Base-by-base conservation (phyloP, 2,113 vertebrate genomes). In the Dinomys branickii region DNA sequence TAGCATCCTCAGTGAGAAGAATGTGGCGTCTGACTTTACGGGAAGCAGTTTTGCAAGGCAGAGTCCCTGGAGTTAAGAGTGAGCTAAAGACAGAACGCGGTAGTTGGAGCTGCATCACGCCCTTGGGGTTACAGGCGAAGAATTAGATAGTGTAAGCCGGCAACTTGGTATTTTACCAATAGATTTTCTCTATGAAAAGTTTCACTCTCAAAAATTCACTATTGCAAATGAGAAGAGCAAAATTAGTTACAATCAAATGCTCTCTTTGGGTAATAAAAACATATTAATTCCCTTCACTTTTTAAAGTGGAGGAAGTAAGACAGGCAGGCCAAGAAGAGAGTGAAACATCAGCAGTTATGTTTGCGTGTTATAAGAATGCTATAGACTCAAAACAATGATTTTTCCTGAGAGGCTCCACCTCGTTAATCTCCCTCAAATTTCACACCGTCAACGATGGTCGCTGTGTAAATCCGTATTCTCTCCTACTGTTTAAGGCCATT, bases 391-490 rank as follows among this genome's bases (percentile, higher is more conserved):
- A 75, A 63, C 22, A 47, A 47, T 73, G 54, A 71, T 71, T 65
- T 93, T 90, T 38, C 78, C 67, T 54, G 1, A 50, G 85, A 98
- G 95, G 58, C 75, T 44, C 47, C 54, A 54, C 91, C 85, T 92
- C 80, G 90, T 85, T 73, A 88, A 77, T 90, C 52, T 83, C 50
- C 69, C 71, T 92, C 75, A 94, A 65, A 82, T 92, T 95, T 97
- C 35, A 1, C 16, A 1, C 88, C 89, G 17, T 90, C 75, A 71
- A 85, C 73, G 88, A 95, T 47, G 94, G 90, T 96, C 97, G 97
- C 91, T 92, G 97, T 92, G 80, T 97, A 97, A 97, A 98, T 98
- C 97, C 97, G 19, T 98, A 95, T 97, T 96, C 97, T 98, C 97
- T 94, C 92, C 83, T 96, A 96, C 95, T 14, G 1, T 98, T 98